phyloP scores from a whole-genome alignment of 2,888 invertebrate species.

The Morpho deidamia region DNA sequence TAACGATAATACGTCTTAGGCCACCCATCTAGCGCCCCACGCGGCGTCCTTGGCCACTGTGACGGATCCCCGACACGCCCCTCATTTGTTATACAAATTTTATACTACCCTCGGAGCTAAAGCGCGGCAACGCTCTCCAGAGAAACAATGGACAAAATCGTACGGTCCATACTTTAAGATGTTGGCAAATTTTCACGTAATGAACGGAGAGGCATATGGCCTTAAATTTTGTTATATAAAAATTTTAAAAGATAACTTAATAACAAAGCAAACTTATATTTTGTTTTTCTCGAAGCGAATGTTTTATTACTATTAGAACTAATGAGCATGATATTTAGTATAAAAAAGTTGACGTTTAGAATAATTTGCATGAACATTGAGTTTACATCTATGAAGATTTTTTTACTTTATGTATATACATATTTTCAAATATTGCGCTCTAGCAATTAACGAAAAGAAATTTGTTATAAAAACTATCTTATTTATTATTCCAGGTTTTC shows the following conservation, averaged over 20 bases:
- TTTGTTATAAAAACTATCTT: too few species aligned
- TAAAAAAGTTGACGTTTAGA: too few species aligned
- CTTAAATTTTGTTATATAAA: not conserved
- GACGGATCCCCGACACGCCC: conserved; percentile 73
- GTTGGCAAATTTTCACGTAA: conserved; percentile 11
- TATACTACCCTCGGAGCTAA: conserved; percentile 75
- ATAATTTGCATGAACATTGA: too few species aligned
- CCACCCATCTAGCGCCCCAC: conserved; percentile 75
- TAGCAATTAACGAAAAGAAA: too few species aligned
- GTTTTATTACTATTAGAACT: too few species aligned
- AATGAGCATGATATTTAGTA: too few species aligned
- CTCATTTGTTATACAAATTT: conserved; percentile 79
- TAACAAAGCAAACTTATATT: too few species aligned
- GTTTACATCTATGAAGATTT: too few species aligned
- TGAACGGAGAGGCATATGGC: not conserved
- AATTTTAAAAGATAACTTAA: not conserved
- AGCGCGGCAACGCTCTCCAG: conserved; percentile 39
- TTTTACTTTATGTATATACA: too few species aligned
- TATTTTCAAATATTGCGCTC: too few species aligned
- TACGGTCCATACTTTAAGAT: conserved; percentile 20
- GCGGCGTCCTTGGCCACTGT: conserved; percentile 63
- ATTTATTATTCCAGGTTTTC: too few species aligned
- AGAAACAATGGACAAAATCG: conserved; percentile 46
- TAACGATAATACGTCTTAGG: conserved; percentile 30
- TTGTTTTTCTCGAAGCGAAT: too few species aligned